phyloP scores from a whole-genome alignment of 2,888 invertebrate species.

The Spodoptera exigua region DNA sequence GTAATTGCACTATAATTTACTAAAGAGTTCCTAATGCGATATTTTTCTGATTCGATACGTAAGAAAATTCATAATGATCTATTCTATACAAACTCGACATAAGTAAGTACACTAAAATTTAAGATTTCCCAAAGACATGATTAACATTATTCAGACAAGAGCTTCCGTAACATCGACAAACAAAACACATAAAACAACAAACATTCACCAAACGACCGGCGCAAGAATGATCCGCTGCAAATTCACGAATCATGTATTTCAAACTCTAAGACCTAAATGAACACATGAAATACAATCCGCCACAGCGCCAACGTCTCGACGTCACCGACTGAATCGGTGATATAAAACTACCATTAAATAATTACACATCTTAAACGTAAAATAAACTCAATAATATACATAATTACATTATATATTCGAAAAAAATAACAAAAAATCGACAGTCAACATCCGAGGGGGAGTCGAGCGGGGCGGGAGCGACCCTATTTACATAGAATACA shows the following conservation, averaged over 20 bases:
- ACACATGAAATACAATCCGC: conserved; percentile 87
- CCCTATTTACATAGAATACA: conserved; percentile 63
- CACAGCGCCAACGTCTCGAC: conserved; percentile 71
- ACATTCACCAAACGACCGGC: conserved; percentile 82
- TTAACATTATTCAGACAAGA: conserved; percentile 88
- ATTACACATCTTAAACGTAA: conserved; percentile 87
- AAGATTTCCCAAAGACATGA: conserved; percentile 84
- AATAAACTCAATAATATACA: conserved; percentile 89
- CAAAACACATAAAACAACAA: conserved; percentile 87
- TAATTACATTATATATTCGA: conserved; percentile 89
- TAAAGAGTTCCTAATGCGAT: conserved; percentile 48
- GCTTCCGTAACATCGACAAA: conserved; percentile 82
- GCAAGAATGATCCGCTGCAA: conserved; percentile 76
- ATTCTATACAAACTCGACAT: conserved; percentile 57
- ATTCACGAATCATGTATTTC: conserved; percentile 81
- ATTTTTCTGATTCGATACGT: conserved; percentile 41
- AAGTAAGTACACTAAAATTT: conserved; percentile 59
- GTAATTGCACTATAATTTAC: conserved; percentile 50
- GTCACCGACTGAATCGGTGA: conserved; percentile 74
- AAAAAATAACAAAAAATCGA: conserved; percentile 81
- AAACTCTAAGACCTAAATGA: conserved; percentile 88
- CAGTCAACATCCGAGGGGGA: conserved; percentile 65
- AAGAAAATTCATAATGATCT: conserved; percentile 56
- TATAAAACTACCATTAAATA: conserved; percentile 82
- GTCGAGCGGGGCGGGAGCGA: conserved; percentile 37